Evolutionary conservation across 1,140 invertebrate species (phyloP).

Genomic region (Drosophila yakuba): DNA sequence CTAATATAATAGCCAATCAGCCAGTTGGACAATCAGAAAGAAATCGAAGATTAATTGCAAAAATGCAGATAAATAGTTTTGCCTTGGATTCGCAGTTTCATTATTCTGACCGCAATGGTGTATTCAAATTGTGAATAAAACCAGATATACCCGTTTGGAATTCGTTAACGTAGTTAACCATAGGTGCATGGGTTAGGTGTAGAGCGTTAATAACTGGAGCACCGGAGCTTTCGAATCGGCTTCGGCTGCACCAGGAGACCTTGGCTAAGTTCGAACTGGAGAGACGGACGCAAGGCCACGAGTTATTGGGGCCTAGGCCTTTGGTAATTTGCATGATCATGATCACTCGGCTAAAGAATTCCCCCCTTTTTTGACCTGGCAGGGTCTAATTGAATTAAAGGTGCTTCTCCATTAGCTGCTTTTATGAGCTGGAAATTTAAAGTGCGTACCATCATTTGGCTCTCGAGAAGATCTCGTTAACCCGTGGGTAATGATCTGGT

Average conservation of each 20-base stretch:
- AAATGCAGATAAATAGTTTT: constrained; percentile 15
- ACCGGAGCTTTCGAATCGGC: constrained; percentile 46
- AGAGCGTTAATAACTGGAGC: constrained; percentile 66
- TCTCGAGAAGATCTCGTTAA: constrained; percentile 36
- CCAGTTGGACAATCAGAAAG: background rate
- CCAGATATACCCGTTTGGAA: constrained; percentile 43
- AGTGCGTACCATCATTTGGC: background rate
- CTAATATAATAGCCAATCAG: background rate
- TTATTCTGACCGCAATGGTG: constrained; percentile 26
- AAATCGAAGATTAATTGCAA: constrained; percentile 2
- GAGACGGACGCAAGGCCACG: constrained; percentile 25
- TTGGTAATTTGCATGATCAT: constrained; percentile 29
- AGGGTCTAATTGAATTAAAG: constrained; percentile 1
- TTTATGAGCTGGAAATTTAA: constrained; percentile 53
- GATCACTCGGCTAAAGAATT: constrained; percentile 22
- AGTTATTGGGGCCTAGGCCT: constrained; percentile 40
- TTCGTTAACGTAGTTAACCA: constrained; percentile 13
- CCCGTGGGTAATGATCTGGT: constrained; percentile 34
- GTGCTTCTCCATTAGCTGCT: constrained; percentile 46
- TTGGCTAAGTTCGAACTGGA: constrained; percentile 35
- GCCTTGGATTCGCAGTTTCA: constrained; percentile 27
- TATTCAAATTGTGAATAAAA: constrained; percentile 23
- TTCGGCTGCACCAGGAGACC: constrained; percentile 50
- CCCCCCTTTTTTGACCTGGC: background rate
- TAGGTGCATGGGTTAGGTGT: constrained; percentile 63